Conservation (phyloP, 2,113 vertebrate species). For the Macquaria australasica region DNA sequence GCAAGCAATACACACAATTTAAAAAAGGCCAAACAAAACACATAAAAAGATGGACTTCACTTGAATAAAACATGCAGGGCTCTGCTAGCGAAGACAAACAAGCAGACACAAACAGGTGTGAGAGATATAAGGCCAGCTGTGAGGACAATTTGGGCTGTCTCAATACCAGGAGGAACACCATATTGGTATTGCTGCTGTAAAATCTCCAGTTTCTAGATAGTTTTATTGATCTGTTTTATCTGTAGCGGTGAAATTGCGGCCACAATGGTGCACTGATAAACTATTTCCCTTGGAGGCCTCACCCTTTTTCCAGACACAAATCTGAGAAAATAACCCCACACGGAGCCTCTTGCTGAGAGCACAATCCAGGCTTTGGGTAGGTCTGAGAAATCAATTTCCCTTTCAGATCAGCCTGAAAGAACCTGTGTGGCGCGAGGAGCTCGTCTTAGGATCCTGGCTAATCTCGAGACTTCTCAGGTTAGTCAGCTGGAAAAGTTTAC, state of each 20-base stretch:
- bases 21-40: conserved; percentile 21
- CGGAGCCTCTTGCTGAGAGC: conserved; percentile 48
- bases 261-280: conserved; percentile 22
- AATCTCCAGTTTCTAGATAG: conserved; percentile 39
- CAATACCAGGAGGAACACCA: conserved; percentile 31
- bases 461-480: conserved; percentile 76
- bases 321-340: conserved; percentile 55
- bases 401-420: conserved; percentile 77
- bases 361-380: conserved; percentile 64
- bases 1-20: conserved; percentile 59
- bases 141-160: conserved; percentile 48
- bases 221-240: conserved; percentile 54
- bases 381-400: conserved; percentile 82
- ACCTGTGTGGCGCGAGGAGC: conserved; percentile 66
- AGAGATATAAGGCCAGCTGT: conserved; percentile 50
- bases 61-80: conserved; percentile 31
- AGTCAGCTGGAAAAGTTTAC: conserved; percentile 80
- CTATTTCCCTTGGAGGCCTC: conserved; percentile 32
- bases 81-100: conserved; percentile 42
- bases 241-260: conserved; percentile 35
- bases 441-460: conserved; percentile 65
- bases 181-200: conserved; percentile 23
- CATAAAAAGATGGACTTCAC: conserved; percentile 7
- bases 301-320: conserved; percentile 36
- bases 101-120: conserved; percentile 49